Percentiles rank a stretch among this genome's conserved stretches.
Evolutionary conservation across 1,140 invertebrate species (phyloP).

Genomic region (Diuraphis noxia): DNA sequence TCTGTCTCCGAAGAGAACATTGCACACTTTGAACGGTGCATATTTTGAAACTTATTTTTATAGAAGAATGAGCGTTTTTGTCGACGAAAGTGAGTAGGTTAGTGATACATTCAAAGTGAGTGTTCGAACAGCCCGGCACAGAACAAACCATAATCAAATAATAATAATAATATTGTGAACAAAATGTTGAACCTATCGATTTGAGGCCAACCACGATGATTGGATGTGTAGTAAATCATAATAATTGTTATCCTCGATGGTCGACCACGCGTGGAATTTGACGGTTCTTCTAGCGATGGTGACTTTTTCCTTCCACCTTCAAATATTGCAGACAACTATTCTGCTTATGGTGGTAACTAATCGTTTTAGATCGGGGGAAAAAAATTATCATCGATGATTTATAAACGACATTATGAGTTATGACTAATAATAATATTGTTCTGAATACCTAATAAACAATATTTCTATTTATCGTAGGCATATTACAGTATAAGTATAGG

Average conservation of each 20-base stretch:
- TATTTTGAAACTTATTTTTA: neutral
- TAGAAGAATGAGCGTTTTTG: neutral
- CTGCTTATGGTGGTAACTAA: neutral
- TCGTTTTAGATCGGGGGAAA: neutral
- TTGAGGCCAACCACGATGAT: neutral
- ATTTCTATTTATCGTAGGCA: neutral
- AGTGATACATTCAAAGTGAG: too few species aligned
- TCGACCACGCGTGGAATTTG: neutral
- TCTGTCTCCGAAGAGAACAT: neutral
- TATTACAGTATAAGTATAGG: too few species aligned
- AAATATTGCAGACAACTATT: neutral
- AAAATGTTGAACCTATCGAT: neutral
- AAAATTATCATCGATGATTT: neutral
- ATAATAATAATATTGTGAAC: neutral
- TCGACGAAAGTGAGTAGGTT: neutral
- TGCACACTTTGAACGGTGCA: neutral
- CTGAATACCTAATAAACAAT: neutral
- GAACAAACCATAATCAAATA: neutral
- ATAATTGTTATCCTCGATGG: neutral
- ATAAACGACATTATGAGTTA: neutral
- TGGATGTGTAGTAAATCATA: neutral
- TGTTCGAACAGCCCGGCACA: neutral
- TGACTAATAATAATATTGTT: neutral
- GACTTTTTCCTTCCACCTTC: neutral
- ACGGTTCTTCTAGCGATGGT: neutral